A percentile compares a stretch with the other conserved stretches of the same genome.
phyloP scores from a whole-genome alignment of 2,888 invertebrate genomes.

The Sesia bembeciformis region DNA sequence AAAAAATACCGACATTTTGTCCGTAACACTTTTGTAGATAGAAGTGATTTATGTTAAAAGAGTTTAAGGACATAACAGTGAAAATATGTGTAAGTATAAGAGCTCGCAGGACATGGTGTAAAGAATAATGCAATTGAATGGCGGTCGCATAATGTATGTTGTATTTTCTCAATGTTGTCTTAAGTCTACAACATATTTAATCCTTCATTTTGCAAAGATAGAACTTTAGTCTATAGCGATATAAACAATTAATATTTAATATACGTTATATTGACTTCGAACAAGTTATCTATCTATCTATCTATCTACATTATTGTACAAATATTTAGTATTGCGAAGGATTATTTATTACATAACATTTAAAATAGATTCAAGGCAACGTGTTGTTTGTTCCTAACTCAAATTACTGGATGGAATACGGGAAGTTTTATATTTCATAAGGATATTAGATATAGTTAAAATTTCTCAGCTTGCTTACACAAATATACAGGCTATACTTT shows the following conservation, averaged over 20 bases:
- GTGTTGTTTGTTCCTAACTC: slow-evolving; percentile 48
- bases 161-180: slow-evolving; percentile 56
- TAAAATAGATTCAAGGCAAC: slow-evolving; percentile 61
- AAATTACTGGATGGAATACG: slow-evolving; percentile 32
- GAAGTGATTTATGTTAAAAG: no score
- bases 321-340: slow-evolving; percentile 41
- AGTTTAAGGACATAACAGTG: no score
- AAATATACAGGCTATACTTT: slow-evolving; percentile 1
- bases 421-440: slow-evolving; percentile 10
- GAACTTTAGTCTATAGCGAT: slow-evolving; percentile 33
- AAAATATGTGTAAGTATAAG: no score
- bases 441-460: no score
- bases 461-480: slow-evolving; percentile 2
- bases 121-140: slow-evolving; percentile 8
- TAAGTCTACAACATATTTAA: slow-evolving; percentile 45
- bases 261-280: slow-evolving; percentile 43
- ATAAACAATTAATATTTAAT: slow-evolving; percentile 33
- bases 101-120: background rate
- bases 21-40: no score
- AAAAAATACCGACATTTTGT: no score
- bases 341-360: slow-evolving; percentile 31
- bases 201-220: slow-evolving; percentile 34
- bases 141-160: slow-evolving; percentile 40
- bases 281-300: slow-evolving; percentile 34
- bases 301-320: slow-evolving; percentile 36